Percentiles rank a stretch among this genome's conserved stretches.
Conservation (phyloP, 2,113 vertebrate genomes). For the Oenanthe melanoleuca region DNA sequence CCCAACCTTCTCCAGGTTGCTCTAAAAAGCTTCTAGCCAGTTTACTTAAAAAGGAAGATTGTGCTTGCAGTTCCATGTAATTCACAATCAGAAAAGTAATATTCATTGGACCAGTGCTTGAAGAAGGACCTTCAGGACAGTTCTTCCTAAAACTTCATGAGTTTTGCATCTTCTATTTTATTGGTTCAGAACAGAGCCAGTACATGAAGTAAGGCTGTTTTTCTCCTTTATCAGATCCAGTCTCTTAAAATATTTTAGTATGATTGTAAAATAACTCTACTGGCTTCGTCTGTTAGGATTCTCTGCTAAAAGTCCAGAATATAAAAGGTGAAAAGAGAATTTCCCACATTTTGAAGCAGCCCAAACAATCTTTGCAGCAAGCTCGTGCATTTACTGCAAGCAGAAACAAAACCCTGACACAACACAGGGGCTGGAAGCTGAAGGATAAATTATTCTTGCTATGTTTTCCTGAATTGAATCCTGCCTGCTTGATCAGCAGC, state of each 20-base stretch:
- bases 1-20: neutral
- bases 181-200: neutral
- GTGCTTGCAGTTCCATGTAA: neutral
- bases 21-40: neutral
- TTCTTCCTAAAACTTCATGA: neutral
- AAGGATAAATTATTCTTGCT: conserved; percentile 46
- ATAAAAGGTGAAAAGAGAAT: neutral
- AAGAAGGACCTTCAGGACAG: neutral
- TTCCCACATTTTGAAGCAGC: neutral
- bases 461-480: conserved; percentile 44
- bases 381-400: neutral
- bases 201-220: neutral
- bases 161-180: neutral
- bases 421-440: conserved; percentile 4
- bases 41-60: neutral
- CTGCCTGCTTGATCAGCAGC: conserved; percentile 27
- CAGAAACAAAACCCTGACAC: neutral
- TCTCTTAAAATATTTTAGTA: neutral
- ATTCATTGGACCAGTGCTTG: neutral
- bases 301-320: neutral
- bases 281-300: neutral
- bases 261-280: neutral
- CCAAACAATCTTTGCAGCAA: neutral
- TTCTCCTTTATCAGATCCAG: neutral
- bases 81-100: neutral